Evolutionary conservation across 1,140 invertebrate genomes (phyloP).

Genomic region (Ips nitidus): DNA sequence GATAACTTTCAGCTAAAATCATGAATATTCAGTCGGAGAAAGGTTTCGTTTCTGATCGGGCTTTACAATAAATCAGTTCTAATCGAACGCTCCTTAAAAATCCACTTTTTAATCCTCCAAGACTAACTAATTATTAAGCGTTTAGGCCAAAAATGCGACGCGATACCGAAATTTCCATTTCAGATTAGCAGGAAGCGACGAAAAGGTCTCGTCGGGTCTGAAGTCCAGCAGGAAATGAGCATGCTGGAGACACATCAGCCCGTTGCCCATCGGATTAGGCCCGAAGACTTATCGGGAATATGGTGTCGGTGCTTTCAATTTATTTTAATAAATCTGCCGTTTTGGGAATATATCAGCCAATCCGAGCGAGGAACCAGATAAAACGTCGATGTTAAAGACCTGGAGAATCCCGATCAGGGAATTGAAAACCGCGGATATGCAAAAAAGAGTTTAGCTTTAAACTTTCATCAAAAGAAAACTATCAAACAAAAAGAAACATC

Average conservation of each 20-base stretch:
- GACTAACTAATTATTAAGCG: neutral
- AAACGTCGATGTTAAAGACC: slow-evolving; percentile 3
- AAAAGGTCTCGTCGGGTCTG: neutral
- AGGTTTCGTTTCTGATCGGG: slow-evolving; percentile 15
- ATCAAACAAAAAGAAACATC: too few species aligned
- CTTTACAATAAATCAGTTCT: slow-evolving; percentile 23
- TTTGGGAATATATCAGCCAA: slow-evolving; percentile 46
- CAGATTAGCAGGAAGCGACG: neutral
- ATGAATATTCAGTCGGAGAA: slow-evolving; percentile 31
- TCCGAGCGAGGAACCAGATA: slow-evolving; percentile 45
- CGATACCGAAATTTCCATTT: slow-evolving; percentile 2
- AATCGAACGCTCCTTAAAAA: slow-evolving; percentile 31
- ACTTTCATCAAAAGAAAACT: too few species aligned
- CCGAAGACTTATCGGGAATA: slow-evolving; percentile 43
- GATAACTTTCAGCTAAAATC: slow-evolving; percentile 18
- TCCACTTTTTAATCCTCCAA: slow-evolving; percentile 6
- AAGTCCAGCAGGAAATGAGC: slow-evolving; percentile 44
- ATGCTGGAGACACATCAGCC: slow-evolving; percentile 31
- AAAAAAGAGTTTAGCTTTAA: neutral
- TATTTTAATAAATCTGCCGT: slow-evolving; percentile 48
- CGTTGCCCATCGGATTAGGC: slow-evolving; percentile 34
- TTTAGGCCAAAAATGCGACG: neutral
- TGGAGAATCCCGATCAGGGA: neutral
- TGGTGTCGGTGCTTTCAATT: slow-evolving; percentile 46
- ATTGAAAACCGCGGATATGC: neutral